Percentiles rank a stretch among this genome's conserved stretches.
These are phyloP conservation scores for Rhodeus uyekii DNA, from an alignment of 2,797 vertebrate species.

Conservation along the genomic window DNA sequence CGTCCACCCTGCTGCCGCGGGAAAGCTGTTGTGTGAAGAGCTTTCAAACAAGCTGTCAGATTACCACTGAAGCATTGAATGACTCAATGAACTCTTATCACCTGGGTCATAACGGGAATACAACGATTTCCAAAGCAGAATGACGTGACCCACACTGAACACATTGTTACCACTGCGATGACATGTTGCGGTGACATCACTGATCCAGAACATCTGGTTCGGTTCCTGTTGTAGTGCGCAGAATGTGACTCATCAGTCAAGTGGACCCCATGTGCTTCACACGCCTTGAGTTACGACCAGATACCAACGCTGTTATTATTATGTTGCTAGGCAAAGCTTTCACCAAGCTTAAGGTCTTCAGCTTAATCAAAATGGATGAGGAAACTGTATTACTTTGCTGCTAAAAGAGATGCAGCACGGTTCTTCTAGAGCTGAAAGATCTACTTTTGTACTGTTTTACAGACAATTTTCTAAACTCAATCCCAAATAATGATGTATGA, in stretches of 20 bases:
- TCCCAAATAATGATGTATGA: background rate
- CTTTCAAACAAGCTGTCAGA: constrained; percentile 35
- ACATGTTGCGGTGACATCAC: constrained; percentile 68
- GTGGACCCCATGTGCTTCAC: constrained; percentile 59
- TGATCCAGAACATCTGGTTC: constrained; percentile 69
- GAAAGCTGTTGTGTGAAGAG: constrained; percentile 24
- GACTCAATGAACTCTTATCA: constrained; percentile 24
- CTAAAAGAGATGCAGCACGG: constrained; percentile 22
- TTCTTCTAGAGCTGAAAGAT: background rate
- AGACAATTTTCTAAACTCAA: background rate
- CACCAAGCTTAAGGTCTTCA: constrained; percentile 24
- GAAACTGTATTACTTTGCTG: constrained; percentile 39
- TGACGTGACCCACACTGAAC: constrained; percentile 42
- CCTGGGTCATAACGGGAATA: background rate
- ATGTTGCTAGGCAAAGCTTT: constrained; percentile 48
- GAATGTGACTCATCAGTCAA: constrained; percentile 59
- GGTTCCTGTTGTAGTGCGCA: constrained; percentile 53
- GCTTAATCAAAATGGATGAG: constrained; percentile 37
- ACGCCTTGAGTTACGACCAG: constrained; percentile 36
- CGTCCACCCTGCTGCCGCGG: background rate
- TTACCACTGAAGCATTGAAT: constrained; percentile 8
- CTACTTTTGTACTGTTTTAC: constrained; percentile 7
- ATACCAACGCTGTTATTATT: constrained; percentile 38
- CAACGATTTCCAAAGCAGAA: background rate
- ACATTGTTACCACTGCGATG: constrained; percentile 35